Evolutionary conservation across 92 coral and sea anemone species (phyloP), one percentile per base, ranked within the genome.

Genomic region (Metridium senile): DNA sequence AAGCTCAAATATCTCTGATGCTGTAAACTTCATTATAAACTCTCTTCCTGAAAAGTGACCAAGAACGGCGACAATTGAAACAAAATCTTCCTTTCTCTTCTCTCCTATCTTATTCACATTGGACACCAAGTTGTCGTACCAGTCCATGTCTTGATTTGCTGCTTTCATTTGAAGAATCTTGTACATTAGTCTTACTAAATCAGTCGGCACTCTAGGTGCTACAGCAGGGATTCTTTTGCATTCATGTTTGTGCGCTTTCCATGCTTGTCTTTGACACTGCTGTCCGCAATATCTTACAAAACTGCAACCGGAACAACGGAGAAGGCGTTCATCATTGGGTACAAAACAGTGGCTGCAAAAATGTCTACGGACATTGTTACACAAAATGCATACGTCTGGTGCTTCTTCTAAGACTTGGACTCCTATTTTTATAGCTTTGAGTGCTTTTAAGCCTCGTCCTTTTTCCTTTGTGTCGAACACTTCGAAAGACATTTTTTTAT

Each of bases 171-270:
- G 74, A 16, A 80, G 49, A 58, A 92, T 80, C 35, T 89, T 82
- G 46, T 86, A 86, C 81, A 95, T 84, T 1, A 96, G 82, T 0
- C 90, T 78, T 9, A 93, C 92, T 69, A 89, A 68, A 68, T 93
- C 97, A 29, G 93, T 85, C 30, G 99, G 99, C 32, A 87, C 77
- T 74, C 74, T 79, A 26, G 97, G 96, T 17, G 72, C 80, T 49
- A 87, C 82, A 20, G 45, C 70, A 26, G 66, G 66, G 20, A 87
- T 72, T 35, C 92, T 83, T 77, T 80, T 77, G 70, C 99, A 95
- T 76, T 96, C 99, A 31, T 73, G 74, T 85, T 88, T 96, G 56
- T 96, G 99, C 32, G 51, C 58, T 76, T 85, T 87, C 99, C 99
- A 96, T 1, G 96, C 99, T 51, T 76, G 83, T 62, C 58, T 87